These are phyloP conservation scores for Sebastes diploproa DNA, from an alignment of 2,797 vertebrate genomes.

Conservation along the genomic window DNA sequence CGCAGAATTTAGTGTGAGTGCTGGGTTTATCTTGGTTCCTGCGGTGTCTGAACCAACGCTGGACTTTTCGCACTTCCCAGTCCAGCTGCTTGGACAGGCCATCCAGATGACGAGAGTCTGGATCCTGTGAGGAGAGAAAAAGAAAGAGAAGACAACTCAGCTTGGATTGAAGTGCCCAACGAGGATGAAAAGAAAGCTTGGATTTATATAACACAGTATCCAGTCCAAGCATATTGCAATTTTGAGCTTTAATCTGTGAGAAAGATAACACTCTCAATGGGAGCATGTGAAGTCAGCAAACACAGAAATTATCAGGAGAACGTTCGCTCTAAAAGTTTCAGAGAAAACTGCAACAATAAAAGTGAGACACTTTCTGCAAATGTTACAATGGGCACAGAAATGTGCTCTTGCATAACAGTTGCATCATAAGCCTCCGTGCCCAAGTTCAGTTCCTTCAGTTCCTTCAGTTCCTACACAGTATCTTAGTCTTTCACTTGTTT, in stretches of 20 bases:
- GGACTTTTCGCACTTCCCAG: slow-evolving; percentile 95
- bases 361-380: background rate
- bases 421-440: background rate
- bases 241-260: background rate
- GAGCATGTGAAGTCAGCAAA: background rate
- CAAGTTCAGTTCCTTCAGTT: background rate
- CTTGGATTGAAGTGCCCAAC: background rate
- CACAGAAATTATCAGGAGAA: background rate
- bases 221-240: background rate
- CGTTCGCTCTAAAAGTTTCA: background rate
- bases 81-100: slow-evolving; percentile 97
- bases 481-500: background rate
- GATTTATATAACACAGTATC: background rate
- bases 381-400: background rate
- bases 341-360: background rate
- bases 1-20: slow-evolving; percentile 94
- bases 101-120: slow-evolving; percentile 89
- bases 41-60: slow-evolving; percentile 95
- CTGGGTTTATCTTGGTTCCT: slow-evolving; percentile 97
- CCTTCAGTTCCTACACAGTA: background rate
- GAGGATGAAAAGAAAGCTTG: background rate
- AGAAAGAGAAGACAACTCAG: background rate
- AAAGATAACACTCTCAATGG: background rate
- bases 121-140: slow-evolving; percentile 81
- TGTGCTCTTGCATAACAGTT: background rate